phyloP scores from a whole-genome alignment of 1,140 invertebrate species.

The Paraescarpia echinospica region DNA sequence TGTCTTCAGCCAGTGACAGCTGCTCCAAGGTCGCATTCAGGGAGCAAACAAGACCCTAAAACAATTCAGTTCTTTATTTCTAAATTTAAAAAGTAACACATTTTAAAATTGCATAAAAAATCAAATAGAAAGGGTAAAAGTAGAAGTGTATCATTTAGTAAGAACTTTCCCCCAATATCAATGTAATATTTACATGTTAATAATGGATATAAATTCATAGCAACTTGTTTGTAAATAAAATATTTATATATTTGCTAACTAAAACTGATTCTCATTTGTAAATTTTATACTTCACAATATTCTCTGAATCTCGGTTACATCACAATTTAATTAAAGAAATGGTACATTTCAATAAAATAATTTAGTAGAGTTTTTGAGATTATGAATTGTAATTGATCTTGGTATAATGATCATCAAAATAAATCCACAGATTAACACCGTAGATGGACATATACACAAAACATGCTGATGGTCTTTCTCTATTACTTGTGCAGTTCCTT shows the following conservation, averaged over 20 bases:
- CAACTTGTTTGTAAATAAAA: neutral
- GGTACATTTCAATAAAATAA: no score
- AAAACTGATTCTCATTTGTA: neutral
- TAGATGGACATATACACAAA: no score
- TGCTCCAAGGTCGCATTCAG: constrained; percentile 64
- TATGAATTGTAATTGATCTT: no score
- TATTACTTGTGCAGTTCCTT: no score
- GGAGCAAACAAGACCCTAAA: constrained; percentile 17
- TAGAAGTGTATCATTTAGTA: no score
- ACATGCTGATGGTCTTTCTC: no score
- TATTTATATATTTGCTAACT: neutral
- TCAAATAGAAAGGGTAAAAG: neutral
- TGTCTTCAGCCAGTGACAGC: constrained; percentile 67
- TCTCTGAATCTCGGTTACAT: no score
- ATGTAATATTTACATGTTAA: neutral
- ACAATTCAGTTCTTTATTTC: neutral
- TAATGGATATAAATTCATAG: neutral
- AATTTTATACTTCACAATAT: no score
- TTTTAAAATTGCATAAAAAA: neutral
- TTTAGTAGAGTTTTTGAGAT: no score
- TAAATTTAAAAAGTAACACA: neutral
- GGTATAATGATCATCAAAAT: no score
- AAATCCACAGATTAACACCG: no score
- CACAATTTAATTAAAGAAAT: no score
- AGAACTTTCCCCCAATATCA: neutral